Base-by-base conservation (phyloP, 2,888 invertebrate species). In the Protophormia terraenovae region DNA sequence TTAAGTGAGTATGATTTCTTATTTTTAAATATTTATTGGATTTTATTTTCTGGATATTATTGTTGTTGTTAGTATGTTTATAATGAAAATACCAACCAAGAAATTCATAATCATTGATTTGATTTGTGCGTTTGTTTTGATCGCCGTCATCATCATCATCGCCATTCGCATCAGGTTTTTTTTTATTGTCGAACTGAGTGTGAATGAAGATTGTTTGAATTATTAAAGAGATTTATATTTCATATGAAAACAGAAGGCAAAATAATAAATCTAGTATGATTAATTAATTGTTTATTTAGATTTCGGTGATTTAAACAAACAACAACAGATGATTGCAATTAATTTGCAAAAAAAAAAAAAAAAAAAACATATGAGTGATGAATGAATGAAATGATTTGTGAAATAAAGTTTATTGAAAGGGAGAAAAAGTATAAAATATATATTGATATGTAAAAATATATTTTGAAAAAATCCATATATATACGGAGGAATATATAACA, bases 271-370 rank as follows among this genome's bases (percentile, higher is more conserved):
- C 47, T 60, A 29, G 71, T 58, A 79, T 85, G 82, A 85, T 85
- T 85, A 73, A 84, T 81, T 77, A 73, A 71, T 82, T 85, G 78
- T 85, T 85, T 85, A 79, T 85, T 78, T 85, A 75, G 41, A 78
- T 75, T 71, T 71, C 72, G n/a, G 14, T 73, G 82, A 79, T 85
- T 82, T 75, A 66, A 77, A 76, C 55, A 76, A 82, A 82, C 76
- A 76, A 12, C 27, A 76, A 19, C 76, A 83, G 53, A 50, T 58
- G 75, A 82, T 53, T 58, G 85, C 75, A 83, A 82, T 82, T 85
- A 71, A 69, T 79, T 73, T 27, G 71, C 84, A 50, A 32, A 60
- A 47, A 27, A 16, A 29, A 29, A n/a, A 32, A 32, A 1, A 14
- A 24, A 12, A 45, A 27, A 32, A 62, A 12, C 7, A 35, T 35